These are phyloP conservation scores for Carapus acus DNA, from an alignment of 2,797 vertebrate species.

Conservation along the genomic window DNA sequence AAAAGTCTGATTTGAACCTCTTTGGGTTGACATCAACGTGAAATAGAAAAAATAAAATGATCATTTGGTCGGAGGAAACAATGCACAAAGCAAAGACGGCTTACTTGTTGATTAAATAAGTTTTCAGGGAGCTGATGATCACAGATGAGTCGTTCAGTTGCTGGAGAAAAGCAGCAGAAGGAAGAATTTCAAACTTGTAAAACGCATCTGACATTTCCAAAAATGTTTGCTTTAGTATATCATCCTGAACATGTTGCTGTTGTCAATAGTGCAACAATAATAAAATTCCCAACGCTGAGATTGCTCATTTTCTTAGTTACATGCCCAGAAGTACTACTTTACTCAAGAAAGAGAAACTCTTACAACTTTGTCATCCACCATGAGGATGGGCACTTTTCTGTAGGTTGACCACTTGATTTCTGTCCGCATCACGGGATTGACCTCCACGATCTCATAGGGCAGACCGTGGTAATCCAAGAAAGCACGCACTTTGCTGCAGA, in stretches of 20 bases:
- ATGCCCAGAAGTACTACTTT: too few relatives aligned
- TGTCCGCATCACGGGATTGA: slow-evolving; percentile 88
- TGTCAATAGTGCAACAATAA: too few relatives aligned
- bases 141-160: slow-evolving; percentile 96
- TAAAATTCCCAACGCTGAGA: too few relatives aligned
- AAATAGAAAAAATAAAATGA: too few relatives aligned
- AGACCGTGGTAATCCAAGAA: slow-evolving; percentile 91
- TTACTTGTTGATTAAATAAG: slow-evolving; percentile 81
- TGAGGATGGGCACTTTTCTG: slow-evolving; percentile 93
- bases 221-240: too few relatives aligned
- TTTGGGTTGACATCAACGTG: too few relatives aligned
- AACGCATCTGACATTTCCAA: too few relatives aligned
- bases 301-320: too few relatives aligned
- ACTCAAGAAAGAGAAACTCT: too few relatives aligned
- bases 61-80: too few relatives aligned
- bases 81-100: slow-evolving; percentile 2
- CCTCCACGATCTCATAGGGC: slow-evolving; percentile 88
- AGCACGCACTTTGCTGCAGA: slow-evolving; percentile 96
- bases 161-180: slow-evolving; percentile 57
- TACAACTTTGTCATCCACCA: slow-evolving; percentile 78
- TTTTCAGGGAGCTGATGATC: slow-evolving; percentile 91
- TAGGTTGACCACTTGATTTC: slow-evolving; percentile 95
- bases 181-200: not conserved
- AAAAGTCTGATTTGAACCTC: not conserved
- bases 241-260: too few relatives aligned